These are phyloP conservation scores for Strigamia transsilvanica DNA, from an alignment of 2,888 invertebrate genomes.

Conservation along the genomic window DNA sequence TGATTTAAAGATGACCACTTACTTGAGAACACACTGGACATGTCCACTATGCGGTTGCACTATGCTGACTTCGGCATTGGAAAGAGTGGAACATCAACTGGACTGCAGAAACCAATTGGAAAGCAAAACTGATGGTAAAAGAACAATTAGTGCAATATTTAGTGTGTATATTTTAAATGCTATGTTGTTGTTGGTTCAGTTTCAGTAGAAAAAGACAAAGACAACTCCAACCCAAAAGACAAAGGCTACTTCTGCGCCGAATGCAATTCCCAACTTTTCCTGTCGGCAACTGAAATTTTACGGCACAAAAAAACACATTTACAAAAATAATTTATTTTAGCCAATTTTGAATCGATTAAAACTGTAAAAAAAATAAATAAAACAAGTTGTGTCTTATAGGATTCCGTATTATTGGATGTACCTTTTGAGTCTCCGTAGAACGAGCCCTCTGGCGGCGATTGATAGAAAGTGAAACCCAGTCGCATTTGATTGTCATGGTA, in stretches of 20 bases:
- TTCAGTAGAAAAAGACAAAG: neutral
- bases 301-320: constrained; percentile 74
- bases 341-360: too few species aligned
- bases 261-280: constrained; percentile 74
- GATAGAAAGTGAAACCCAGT: too few species aligned
- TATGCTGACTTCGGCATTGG: constrained; percentile 73
- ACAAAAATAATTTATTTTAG: too few species aligned
- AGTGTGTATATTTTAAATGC: too few species aligned
- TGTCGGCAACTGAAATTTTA: constrained; percentile 84
- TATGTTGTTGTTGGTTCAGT: neutral
- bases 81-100: constrained; percentile 74
- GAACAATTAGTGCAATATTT: constrained; percentile 52
- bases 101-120: constrained; percentile 14
- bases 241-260: constrained; percentile 74
- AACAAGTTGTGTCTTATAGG: too few species aligned
- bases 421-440: too few species aligned
- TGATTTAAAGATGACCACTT: constrained; percentile 66
- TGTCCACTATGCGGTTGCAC: constrained; percentile 76
- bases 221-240: constrained; percentile 60
- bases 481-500: too few species aligned
- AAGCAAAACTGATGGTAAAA: constrained; percentile 7
- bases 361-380: too few species aligned
- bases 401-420: too few species aligned
- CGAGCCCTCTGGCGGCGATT: neutral
- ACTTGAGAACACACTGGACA: constrained; percentile 73